Percentiles rank a stretch among this genome's conserved stretches.
Conservation (phyloP, 2,113 vertebrate species). For the Anseranas semipalmata region DNA sequence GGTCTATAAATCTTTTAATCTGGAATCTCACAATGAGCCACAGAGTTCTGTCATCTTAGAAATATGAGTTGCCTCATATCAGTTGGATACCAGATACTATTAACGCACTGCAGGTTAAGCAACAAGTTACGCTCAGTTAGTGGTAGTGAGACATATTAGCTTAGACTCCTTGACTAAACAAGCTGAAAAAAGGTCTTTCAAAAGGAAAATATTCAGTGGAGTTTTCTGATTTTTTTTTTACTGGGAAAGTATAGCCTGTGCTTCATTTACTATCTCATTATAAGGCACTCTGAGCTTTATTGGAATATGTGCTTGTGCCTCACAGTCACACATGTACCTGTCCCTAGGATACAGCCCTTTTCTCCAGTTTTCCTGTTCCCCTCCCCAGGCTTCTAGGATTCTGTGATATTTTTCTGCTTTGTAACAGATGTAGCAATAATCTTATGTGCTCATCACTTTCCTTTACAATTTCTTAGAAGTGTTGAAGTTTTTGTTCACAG, state of each 20-base stretch:
- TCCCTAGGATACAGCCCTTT: not conserved
- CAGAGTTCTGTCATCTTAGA: not conserved
- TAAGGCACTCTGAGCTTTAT: not conserved
- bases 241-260: not conserved
- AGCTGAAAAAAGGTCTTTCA: not conserved
- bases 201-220: not conserved
- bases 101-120: not conserved
- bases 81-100: not conserved
- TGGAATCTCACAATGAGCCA: not conserved
- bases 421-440: constrained; percentile 26
- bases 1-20: constrained; percentile 21
- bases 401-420: not conserved
- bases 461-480: constrained; percentile 19
- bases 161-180: not conserved
- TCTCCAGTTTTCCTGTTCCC: not conserved
- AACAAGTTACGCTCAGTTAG: not conserved
- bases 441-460: constrained; percentile 18
- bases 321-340: not conserved
- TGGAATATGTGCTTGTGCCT: not conserved
- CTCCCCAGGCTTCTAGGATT: not conserved
- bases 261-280: not conserved
- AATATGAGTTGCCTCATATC: not conserved
- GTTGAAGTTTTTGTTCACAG: constrained; percentile 53
- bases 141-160: not conserved
- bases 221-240: not conserved